A percentile compares a stretch with the other conserved stretches of the same genome.
Evolutionary conservation across 1,140 invertebrate genomes (phyloP).

Genomic region (Mya arenaria): DNA sequence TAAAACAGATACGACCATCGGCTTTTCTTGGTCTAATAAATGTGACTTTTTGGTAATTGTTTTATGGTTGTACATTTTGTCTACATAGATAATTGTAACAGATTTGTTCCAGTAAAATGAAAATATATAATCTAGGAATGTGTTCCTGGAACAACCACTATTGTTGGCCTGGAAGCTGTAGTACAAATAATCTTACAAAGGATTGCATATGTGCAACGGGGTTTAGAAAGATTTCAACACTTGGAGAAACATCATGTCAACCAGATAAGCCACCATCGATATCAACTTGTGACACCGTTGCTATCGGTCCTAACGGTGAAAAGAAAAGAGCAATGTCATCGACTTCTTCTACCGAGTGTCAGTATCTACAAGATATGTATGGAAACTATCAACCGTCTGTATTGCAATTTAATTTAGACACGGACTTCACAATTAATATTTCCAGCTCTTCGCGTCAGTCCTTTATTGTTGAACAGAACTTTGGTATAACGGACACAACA

Average conservation of each 20-base stretch:
- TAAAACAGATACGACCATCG: too few relatives aligned
- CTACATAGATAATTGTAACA: too few relatives aligned
- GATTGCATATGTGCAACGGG: background rate
- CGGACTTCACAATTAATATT: too few relatives aligned
- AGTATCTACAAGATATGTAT: slow-evolving; percentile 3
- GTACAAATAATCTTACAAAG: background rate
- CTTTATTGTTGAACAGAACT: too few relatives aligned
- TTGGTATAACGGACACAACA: too few relatives aligned
- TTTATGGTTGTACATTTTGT: too few relatives aligned
- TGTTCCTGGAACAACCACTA: background rate
- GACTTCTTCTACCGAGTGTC: background rate
- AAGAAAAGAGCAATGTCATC: background rate
- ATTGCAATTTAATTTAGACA: too few relatives aligned
- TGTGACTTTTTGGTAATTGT: too few relatives aligned
- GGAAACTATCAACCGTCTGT: background rate
- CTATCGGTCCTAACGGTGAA: background rate
- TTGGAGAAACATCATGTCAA: background rate
- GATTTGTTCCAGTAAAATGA: too few relatives aligned
- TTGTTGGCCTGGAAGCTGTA: background rate
- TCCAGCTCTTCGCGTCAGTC: too few relatives aligned
- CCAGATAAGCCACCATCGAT: background rate
- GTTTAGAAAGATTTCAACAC: background rate
- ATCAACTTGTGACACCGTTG: background rate
- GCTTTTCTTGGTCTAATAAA: too few relatives aligned
- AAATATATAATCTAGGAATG: too few relatives aligned